Evolutionary conservation across 2,888 invertebrate species (phyloP), one percentile per base, ranked within the genome.

Genomic region (Cheilosia pagana): DNA sequence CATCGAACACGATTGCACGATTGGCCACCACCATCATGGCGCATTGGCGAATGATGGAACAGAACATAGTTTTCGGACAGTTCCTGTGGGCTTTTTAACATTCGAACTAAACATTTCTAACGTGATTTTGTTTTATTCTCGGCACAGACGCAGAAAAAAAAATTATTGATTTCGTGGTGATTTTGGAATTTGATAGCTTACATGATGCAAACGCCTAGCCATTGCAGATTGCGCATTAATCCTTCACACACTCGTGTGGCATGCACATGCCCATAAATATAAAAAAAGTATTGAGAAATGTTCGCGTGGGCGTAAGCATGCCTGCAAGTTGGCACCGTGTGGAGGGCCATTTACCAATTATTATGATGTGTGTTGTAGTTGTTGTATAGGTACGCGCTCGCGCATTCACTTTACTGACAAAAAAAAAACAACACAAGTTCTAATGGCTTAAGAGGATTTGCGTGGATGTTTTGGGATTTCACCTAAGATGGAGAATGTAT

Each of bases 131-230:
- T 19, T 35, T 74, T 50, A 48, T 48, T 48, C n/a, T 28, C 55
- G 63, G 28, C 28, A 59, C 14, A 67, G 62, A 53, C 35, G 35
- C 8, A 28, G n/a, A n/a, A 28, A 7, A 48, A 65, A 74, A 65
- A 82, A 65, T 72, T 79, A 85, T 85, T 85, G 85, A 85, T 81
- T 81, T 85, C 81, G 81, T 76, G 62, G 85, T 53, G 85, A 85
- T 81, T 85, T 65, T 63, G 81, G 85, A 81, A 85, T 81, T 75
- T 81, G 85, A 85, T 85, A 81, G 85, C 81, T 62, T 67, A 85
- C 85, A 85, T 85, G 81, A 76, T 75, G 53, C 78, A 60, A 65
- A 79, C 76, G 55, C 74, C 70, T 55, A 60, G 57, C 62, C 75
- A 75, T 75, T 71, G 71, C 76, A 75, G 45, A 59, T 60, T 59